Evolutionary conservation across 2,113 vertebrate genomes (phyloP).

Genomic region (Bathybates hornii): DNA sequence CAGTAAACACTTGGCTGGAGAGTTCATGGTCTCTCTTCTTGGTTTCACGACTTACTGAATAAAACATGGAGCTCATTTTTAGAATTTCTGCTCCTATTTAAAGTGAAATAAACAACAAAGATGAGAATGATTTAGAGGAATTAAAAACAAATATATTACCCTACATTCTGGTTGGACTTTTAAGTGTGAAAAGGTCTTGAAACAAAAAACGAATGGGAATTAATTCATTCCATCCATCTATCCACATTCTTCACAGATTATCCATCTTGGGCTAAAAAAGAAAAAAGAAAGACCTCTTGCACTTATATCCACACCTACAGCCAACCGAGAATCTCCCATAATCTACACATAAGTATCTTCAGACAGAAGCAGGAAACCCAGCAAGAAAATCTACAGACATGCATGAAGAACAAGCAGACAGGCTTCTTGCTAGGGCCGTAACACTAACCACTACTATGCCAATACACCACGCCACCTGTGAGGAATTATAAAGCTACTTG

Average conservation of each 20-base stretch:
- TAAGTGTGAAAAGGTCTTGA: background rate
- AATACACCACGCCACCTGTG: background rate
- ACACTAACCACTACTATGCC: background rate
- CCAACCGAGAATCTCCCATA: background rate
- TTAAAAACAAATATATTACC: background rate
- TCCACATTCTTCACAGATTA: background rate
- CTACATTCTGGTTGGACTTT: background rate
- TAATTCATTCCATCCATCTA: background rate
- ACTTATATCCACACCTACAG: background rate
- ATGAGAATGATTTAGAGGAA: background rate
- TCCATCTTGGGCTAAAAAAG: background rate
- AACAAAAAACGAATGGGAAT: rapidly evolving
- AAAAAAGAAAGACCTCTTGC: background rate
- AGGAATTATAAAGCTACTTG: background rate
- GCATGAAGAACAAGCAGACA: background rate
- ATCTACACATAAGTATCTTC: background rate
- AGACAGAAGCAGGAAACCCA: background rate
- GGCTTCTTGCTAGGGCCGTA: background rate
- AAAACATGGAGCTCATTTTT: background rate
- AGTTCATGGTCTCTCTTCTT: background rate
- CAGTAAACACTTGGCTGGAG: background rate
- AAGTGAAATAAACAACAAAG: background rate
- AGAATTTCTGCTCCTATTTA: background rate
- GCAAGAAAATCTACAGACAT: background rate
- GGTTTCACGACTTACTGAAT: background rate